Percentiles rank a stretch among this genome's conserved stretches.
phyloP scores from a whole-genome alignment of 2,797 vertebrate species.

The Sylvilagus floridanus region DNA sequence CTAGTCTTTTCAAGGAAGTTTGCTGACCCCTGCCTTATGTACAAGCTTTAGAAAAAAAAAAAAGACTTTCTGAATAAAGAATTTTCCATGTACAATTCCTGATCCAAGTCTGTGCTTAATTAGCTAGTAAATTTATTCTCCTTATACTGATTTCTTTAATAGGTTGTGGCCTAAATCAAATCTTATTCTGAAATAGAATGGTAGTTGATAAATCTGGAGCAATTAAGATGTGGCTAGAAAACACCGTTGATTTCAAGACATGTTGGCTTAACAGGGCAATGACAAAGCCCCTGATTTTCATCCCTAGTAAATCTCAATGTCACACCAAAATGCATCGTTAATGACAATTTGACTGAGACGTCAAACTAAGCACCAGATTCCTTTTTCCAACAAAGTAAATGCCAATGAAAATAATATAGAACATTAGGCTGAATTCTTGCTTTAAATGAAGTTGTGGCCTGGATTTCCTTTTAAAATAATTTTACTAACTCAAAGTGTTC shows the following conservation, averaged over 20 bases:
- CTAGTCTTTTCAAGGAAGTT: neutral
- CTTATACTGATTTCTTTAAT: neutral
- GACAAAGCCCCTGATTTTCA: constrained; percentile 13
- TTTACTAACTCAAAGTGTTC: neutral
- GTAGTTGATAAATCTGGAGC: neutral
- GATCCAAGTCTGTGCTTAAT: neutral
- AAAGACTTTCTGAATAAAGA: neutral
- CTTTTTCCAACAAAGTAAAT: neutral
- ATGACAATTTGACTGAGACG: neutral
- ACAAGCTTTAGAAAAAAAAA: neutral
- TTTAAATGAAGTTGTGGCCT: constrained; percentile 17
- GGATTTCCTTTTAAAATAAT: constrained; percentile 46
- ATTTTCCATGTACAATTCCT: constrained; percentile 2
- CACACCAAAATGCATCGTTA: constrained; percentile 31
- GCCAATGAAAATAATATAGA: neutral
- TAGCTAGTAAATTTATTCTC: neutral
- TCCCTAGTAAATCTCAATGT: neutral
- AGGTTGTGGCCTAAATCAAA: constrained; percentile 24
- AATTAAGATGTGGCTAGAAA: constrained; percentile 34
- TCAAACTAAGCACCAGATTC: constrained; percentile 40
- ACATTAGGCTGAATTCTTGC: neutral
- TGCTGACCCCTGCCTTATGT: neutral
- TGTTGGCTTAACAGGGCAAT: neutral
- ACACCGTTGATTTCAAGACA: constrained; percentile 1
- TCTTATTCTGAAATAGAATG: constrained; percentile 55